Conservation (phyloP, 2,113 vertebrate genomes). For the Zingel zingel region DNA sequence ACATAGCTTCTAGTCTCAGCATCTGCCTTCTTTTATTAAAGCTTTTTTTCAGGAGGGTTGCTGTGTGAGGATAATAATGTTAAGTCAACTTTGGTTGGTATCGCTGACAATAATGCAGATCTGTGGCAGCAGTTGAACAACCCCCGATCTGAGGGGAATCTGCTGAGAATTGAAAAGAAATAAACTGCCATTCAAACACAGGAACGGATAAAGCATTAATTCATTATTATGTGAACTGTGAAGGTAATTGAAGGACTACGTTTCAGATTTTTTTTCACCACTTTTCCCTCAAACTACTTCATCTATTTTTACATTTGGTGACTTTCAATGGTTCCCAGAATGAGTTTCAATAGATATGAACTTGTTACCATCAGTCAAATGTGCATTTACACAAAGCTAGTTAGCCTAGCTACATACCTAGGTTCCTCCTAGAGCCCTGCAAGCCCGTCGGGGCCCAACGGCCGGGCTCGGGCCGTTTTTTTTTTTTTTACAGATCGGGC, state of each 20-base stretch:
- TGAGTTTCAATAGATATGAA: neutral
- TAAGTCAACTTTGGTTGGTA: constrained; percentile 21
- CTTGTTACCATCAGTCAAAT: neutral
- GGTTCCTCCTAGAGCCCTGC: too few species aligned
- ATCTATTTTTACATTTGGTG: neutral
- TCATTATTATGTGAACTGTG: neutral
- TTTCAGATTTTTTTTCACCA: neutral
- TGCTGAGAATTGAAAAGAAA: neutral
- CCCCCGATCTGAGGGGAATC: constrained; percentile 1
- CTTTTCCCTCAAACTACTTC: neutral
- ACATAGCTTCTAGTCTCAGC: constrained; percentile 36
- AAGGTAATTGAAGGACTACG: neutral
- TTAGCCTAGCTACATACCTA: neutral
- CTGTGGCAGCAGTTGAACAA: neutral
- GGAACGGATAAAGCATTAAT: neutral
- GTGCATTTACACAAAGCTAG: constrained; percentile 12
- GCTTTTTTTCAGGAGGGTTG: constrained; percentile 26
- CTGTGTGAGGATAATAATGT: constrained; percentile 28
- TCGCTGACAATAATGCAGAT: constrained; percentile 14
- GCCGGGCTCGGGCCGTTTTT: too few species aligned
- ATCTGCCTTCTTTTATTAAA: constrained; percentile 37
- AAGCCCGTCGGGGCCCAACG: too few species aligned
- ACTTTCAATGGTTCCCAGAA: neutral
- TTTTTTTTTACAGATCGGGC: too few species aligned
- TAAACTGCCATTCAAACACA: constrained; percentile 1